phyloP scores from a whole-genome alignment of 2,113 vertebrate genomes.

The Ramphastos sulfuratus region DNA sequence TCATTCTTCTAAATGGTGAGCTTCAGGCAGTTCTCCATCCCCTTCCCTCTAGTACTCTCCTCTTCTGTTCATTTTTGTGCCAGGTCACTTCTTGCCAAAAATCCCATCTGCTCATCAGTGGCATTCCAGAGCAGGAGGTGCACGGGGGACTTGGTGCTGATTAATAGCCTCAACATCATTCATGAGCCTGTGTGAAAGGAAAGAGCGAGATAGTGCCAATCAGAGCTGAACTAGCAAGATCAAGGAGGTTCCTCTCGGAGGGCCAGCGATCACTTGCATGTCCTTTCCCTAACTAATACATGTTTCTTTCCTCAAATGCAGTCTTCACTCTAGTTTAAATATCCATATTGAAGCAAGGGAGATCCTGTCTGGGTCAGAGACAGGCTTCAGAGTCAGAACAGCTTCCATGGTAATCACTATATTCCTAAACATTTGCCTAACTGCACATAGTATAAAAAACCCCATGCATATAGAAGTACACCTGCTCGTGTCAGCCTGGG shows the following conservation, averaged over 20 bases:
- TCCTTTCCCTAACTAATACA: background rate
- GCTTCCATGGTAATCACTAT: background rate
- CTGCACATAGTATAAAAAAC: background rate
- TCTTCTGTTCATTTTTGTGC: slow-evolving; percentile 59
- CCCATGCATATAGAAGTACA: background rate
- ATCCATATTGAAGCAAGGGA: background rate
- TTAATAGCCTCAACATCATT: slow-evolving; percentile 46
- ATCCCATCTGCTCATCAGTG: slow-evolving; percentile 65
- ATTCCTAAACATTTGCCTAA: background rate
- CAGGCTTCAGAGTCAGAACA: background rate
- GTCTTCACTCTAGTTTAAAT: background rate
- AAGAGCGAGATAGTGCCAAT: background rate
- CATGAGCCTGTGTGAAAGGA: background rate
- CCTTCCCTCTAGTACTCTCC: background rate
- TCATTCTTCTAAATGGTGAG: background rate
- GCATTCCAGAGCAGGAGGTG: slow-evolving; percentile 62
- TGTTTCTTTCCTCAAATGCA: background rate
- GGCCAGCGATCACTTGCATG: fast-evolving
- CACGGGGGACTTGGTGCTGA: slow-evolving; percentile 40
- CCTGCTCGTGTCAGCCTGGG: background rate
- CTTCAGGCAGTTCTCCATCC: background rate
- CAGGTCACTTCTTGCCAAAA: slow-evolving; percentile 69
- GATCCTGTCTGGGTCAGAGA: background rate
- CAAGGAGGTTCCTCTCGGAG: background rate
- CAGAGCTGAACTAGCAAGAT: background rate